Evolutionary conservation across 1,140 invertebrate genomes (phyloP), one percentile per base, ranked within the genome.

Genomic region (Sycophaga agraensis): DNA sequence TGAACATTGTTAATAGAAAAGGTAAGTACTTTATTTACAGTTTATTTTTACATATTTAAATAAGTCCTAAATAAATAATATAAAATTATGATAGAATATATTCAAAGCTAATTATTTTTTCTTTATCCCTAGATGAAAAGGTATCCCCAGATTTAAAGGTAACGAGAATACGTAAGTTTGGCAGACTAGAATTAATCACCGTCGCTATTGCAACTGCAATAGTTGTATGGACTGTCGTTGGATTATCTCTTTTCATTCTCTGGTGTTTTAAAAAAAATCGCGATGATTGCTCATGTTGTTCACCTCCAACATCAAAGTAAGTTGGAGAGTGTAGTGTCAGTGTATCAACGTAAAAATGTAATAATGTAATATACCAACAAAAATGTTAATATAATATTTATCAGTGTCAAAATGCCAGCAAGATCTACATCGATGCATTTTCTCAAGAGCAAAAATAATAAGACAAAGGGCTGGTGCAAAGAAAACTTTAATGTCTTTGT

Each of bases 151-250:
- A 21, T 9, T 2, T 7, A 45, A 31, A 43, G 11, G 24, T 2
- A 14, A 19, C 35, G 8, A 31, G 22, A 21, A 14, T 35, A 1
- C 26, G 35, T n/a, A n/a, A n/a, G n/a, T n/a, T n/a, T 11, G 34
- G 31, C 17, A 69, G 65, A 0, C 62, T 59, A 2, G 69, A 73
- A 45, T 60, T 75, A 11, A 66, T 75, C 31, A 63, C 73, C n/a
- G 73, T 76, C 16, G 68, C 66, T 1, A 14, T 72, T 19, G 59
- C 67, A 11, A 66, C 65, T 55, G 68, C 66, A 49, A 40, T 72
- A 39, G 12, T 74, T 12, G 26, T 74, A 19, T 76, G 71, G 69
- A 21, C 76, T 16, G 45, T 76, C 22, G 59, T 76, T 7, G 71
- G 71, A 8, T 56, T 72, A 11, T 69, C 42, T 39, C 16, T 77